Base-by-base conservation (phyloP, 2,888 invertebrate genomes). In the Nemapogon koenigi region DNA sequence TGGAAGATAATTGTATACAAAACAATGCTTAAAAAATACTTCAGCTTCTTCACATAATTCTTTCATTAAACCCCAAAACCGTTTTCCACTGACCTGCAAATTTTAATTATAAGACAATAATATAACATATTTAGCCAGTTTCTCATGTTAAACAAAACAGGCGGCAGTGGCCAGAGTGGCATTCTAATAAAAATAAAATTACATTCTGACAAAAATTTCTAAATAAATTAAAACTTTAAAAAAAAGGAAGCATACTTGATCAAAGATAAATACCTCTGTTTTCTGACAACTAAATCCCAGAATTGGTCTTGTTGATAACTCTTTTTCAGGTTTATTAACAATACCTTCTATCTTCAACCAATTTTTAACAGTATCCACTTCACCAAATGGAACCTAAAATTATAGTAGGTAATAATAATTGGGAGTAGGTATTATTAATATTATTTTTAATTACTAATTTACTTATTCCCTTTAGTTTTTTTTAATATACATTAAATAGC, bases 1-100 rank as follows among this genome's bases (percentile, higher is more conserved):
- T 1, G 93, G 92, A 53, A 91, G 91, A 53, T 89, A 88, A 65
- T 92, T 93, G 55, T 90, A 85, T n/a, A 92, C 81, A 59, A 86
- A 90, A 40, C 86, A 82, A 51, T 86, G 62, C 46, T 69, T 66
- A 52, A 90, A 89, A 58, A 92, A 90, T 26, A 65, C 75, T 3
- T 86, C 82, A 3, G 91, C 84, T 18, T 62, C 71, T 26, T 69
- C 81, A 50, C 87, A 86, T 4, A 89, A 49, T 17, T 83, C 73
- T 51, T 82, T 62, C 48, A 91, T 82, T 3, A 90, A 70, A 25
- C 81, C 79, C 91, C 92, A 92, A 53, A 92, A 84, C 42, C 89
- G 79, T 49, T 83, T 75, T 3, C 35, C 35, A 35, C 35, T 35
- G 2, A 35, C n/a, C 35, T 35, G 7, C 3, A 31, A 15, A 6